Conservation (phyloP, 2,113 vertebrate genomes). For the Proterorhinus semilunaris region DNA sequence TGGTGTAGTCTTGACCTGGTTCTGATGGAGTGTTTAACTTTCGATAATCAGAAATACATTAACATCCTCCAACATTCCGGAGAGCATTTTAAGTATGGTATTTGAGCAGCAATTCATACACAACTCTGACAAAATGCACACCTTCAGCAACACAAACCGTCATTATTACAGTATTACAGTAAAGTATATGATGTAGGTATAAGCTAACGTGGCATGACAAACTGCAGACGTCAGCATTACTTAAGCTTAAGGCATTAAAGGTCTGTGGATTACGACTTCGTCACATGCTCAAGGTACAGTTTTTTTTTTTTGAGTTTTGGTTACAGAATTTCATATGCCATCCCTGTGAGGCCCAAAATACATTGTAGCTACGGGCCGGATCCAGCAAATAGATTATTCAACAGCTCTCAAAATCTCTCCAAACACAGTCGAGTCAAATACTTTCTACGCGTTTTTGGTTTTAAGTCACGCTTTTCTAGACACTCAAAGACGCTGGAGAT, state of each 20-base stretch:
- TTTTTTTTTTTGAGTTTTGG: not conserved
- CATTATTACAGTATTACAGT: not conserved
- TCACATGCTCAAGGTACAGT: not conserved
- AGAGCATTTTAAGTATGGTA: no score
- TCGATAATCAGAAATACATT: no score
- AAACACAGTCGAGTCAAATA: not conserved
- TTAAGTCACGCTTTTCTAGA: no score
- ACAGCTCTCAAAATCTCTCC: not conserved
- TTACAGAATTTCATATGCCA: not conserved
- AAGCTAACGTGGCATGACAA: not conserved
- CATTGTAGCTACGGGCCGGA: not conserved
- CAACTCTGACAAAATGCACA: no score
- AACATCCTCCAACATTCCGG: no score
- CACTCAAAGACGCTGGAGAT: no score
- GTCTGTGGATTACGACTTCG: not conserved
- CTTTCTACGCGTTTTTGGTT: no score
- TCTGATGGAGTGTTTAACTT: no score
- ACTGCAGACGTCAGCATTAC: not conserved
- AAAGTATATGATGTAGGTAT: not conserved
- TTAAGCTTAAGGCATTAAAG: not conserved
- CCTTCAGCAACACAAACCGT: no score
- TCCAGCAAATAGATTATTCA: slow-evolving; percentile 2
- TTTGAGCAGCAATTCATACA: no score
- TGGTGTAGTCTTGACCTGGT: no score
- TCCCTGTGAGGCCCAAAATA: not conserved